Evolutionary conservation across 2,888 invertebrate species (phyloP).

Genomic region (Lottia scabra): DNA sequence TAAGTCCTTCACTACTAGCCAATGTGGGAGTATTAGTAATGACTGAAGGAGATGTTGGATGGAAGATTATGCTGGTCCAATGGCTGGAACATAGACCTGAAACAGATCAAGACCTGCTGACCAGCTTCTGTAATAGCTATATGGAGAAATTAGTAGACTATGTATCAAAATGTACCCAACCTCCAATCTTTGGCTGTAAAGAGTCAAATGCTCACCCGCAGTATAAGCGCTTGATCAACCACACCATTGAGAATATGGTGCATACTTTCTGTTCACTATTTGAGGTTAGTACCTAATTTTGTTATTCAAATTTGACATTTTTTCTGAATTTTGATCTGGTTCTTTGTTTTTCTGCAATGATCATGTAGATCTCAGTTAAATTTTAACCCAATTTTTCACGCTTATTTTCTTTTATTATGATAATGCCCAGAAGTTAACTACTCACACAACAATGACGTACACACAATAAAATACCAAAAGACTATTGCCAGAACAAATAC

Average conservation of each 20-base stretch:
- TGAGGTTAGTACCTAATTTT: conserved; percentile 51
- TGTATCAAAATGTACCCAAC: conserved; percentile 51
- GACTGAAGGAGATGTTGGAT: conserved; percentile 61
- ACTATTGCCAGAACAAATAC: no score
- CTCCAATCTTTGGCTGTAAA: conserved; percentile 46
- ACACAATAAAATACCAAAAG: no score
- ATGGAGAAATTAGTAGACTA: conserved; percentile 57
- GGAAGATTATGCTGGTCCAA: conserved; percentile 64
- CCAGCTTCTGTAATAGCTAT: conserved; percentile 57
- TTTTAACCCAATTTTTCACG: no score
- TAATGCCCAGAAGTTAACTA: no score
- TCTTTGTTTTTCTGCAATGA: not conserved
- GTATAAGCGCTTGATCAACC: conserved; percentile 54
- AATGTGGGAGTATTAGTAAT: conserved; percentile 64
- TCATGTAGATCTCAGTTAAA: no score
- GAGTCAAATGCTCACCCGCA: conserved; percentile 33
- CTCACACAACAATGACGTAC: no score
- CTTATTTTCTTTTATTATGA: no score
- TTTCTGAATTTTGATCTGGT: no score
- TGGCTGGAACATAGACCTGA: conserved; percentile 64
- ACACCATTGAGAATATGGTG: conserved; percentile 63
- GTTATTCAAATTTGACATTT: not conserved
- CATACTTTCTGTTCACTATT: conserved; percentile 61
- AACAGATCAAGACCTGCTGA: conserved; percentile 55
- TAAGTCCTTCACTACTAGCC: conserved; percentile 63